Conservation (phyloP, 2,797 vertebrate genomes). For the Pelodytes ibericus region DNA sequence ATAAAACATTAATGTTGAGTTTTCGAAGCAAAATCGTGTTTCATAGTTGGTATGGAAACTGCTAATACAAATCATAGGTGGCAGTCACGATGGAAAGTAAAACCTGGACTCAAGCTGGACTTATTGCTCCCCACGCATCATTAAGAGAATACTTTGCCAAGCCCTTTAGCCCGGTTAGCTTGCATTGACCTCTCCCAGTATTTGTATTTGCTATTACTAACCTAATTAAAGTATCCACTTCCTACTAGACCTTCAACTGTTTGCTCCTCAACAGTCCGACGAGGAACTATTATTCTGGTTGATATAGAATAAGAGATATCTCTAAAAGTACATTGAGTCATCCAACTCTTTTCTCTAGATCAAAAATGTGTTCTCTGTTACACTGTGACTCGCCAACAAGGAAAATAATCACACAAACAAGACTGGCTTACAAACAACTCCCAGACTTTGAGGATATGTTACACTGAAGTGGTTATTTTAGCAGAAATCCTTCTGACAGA, state of each 20-base stretch:
- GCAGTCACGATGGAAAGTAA: neutral
- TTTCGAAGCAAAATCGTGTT: neutral
- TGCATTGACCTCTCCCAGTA: neutral
- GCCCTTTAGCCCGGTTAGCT: neutral
- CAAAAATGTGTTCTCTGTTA: no score
- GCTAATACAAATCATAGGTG: neutral
- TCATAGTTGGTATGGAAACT: constrained; percentile 22
- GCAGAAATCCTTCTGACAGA: no score
- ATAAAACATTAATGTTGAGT: neutral
- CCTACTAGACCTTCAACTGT: neutral
- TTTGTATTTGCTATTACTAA: no score
- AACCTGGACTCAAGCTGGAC: neutral
- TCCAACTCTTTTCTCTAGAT: neutral
- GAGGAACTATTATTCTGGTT: neutral
- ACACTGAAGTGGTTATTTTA: no score
- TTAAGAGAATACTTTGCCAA: neutral
- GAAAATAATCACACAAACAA: constrained; percentile 8
- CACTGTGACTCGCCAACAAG: no score
- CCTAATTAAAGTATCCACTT: neutral
- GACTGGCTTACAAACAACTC: neutral
- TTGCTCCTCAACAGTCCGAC: neutral
- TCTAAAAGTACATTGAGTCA: neutral
- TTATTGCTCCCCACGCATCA: neutral
- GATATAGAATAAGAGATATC: neutral
- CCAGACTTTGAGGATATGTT: neutral